Evolutionary conservation across 2,888 invertebrate genomes (phyloP).

Genomic region (Sicus ferrugineus): DNA sequence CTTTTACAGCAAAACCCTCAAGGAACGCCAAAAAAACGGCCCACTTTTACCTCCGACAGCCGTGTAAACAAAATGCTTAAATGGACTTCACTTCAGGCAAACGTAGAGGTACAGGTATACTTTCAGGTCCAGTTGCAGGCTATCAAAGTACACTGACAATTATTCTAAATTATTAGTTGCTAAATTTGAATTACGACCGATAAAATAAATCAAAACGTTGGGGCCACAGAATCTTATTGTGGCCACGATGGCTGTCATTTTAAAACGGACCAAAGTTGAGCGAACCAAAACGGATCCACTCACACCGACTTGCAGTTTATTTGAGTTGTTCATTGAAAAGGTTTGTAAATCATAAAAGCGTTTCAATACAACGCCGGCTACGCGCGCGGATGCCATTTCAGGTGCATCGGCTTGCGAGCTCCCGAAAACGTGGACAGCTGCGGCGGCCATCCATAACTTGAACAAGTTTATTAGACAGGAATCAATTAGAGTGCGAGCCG

Average conservation of each 20-base stretch:
- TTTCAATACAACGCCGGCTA: not conserved
- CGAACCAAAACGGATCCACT: not conserved
- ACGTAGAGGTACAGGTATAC: no score
- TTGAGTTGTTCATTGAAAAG: not conserved
- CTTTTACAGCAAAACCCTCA: not conserved
- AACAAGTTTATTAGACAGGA: constrained; percentile 32
- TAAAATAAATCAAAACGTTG: not conserved
- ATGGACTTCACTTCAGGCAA: not conserved
- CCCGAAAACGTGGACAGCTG: constrained; percentile 7
- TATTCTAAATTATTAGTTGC: not conserved
- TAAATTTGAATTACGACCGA: not conserved
- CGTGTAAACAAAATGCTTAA: not conserved
- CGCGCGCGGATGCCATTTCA: not conserved
- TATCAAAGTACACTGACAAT: not conserved
- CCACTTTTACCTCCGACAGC: not conserved
- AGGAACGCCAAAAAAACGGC: not conserved
- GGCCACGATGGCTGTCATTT: not conserved
- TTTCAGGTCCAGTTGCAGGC: not conserved
- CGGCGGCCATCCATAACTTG: constrained; percentile 14
- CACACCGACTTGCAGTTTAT: not conserved
- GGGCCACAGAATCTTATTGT: not conserved
- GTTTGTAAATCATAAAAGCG: constrained; percentile 14
- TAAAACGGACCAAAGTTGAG: not conserved
- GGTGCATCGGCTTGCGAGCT: not conserved
- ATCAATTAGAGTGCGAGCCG: constrained; percentile 31